Base-by-base conservation (phyloP, 1,140 invertebrate species). In the Neotoxoptera formosana region DNA sequence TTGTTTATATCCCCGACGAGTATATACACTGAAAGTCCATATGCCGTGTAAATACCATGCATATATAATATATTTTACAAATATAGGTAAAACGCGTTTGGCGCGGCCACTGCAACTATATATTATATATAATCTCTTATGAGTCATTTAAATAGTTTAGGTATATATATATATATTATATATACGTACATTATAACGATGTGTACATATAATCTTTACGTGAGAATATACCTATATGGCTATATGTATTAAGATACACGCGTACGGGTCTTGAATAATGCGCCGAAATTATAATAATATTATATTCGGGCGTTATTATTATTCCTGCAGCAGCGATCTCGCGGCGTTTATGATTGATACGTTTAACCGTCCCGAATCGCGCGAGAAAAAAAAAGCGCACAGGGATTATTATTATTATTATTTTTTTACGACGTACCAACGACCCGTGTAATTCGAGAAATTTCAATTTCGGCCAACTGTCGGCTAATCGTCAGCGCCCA, bases 381-480 rank as follows among this genome's bases (percentile, higher is more conserved):
- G 76, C n/a, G 90, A 83, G 60, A 83, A 83, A 93, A 93, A 67
- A 81, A 45, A 30, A 30, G n/a, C 34, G 25, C 25, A 41, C 17
- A 86, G 67, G 47, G 91, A 84, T 93, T 93, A 86, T 84, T 93
- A 84, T 93, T 93, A 67, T 93, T 93, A n/a, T 93, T n/a, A n/a
- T n/a, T n/a, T 93, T 86, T 86, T 86, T 93, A 86, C 91, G 48
- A 51, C 81, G 67, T 36, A 51, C 47, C 91, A 86, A 93, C 91
- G 91, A 93, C 91, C 91, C 91, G 81, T 93, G 91, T 93, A 93
- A 93, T 93, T 93, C 81, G 91, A 93, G 91, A 93, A 93, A 93
- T 93, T 93, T 93, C 91, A 93, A 93, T 93, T 93, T 93, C 91
- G 81, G 81, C 91, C 91, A 93, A 93, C 91, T 93, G 91, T 93